Percentiles rank a stretch among this genome's conserved stretches.
phyloP scores from a whole-genome alignment of 2,888 invertebrate genomes.

The Ennomos fuscantarius region DNA sequence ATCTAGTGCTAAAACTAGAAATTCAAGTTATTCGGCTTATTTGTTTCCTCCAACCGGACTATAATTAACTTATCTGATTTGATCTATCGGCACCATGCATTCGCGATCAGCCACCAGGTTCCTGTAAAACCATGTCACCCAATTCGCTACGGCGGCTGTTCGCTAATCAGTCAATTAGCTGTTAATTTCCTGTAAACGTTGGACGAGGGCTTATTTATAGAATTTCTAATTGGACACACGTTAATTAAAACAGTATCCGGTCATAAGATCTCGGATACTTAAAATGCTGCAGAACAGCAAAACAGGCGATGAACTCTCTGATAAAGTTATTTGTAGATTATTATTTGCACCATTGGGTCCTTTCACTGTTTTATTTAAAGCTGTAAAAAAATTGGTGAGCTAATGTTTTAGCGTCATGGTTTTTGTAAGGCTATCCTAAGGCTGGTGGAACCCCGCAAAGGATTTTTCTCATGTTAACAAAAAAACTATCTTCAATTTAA shows the following conservation, averaged over 20 bases:
- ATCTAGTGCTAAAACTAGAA: too few species aligned
- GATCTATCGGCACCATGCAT: neutral
- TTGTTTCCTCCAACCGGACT: neutral
- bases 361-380: too few species aligned
- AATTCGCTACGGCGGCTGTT: slow-evolving; percentile 34
- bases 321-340: too few species aligned
- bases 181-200: slow-evolving; percentile 33
- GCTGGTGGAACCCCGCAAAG: too few species aligned
- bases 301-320: neutral
- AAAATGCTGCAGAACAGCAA: neutral
- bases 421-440: too few species aligned
- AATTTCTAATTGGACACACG: slow-evolving; percentile 13
- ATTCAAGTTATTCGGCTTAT: too few species aligned
- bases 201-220: slow-evolving; percentile 26
- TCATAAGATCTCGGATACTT: neutral
- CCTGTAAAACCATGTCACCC: slow-evolving; percentile 27
- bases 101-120: slow-evolving; percentile 4
- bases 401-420: too few species aligned
- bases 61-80: neutral
- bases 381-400: too few species aligned
- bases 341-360: too few species aligned
- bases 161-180: slow-evolving; percentile 29
- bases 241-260: slow-evolving; percentile 26
- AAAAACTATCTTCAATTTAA: too few species aligned
- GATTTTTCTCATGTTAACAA: too few species aligned